These are phyloP conservation scores for Brachyistius frenatus DNA, from an alignment of 2,113 vertebrate species.

Conservation along the genomic window DNA sequence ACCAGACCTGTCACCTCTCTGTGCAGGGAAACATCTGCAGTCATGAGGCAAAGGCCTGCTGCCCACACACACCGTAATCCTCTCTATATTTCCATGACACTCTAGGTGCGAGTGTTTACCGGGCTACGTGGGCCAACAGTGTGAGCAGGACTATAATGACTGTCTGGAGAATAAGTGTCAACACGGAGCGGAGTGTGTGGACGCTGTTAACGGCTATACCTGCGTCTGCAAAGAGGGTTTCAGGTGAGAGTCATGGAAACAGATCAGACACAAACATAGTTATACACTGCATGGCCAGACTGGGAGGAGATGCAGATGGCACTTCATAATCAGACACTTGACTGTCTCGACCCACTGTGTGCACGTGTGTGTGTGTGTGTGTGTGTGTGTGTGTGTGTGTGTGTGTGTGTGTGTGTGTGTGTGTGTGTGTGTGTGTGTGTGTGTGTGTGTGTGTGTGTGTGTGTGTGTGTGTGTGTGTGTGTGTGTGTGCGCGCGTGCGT, in stretches of 20 bases:
- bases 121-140: constrained; percentile 93
- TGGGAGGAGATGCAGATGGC: constrained; percentile 77
- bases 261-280: constrained; percentile 27
- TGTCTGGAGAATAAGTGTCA: constrained; percentile 93
- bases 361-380: constrained; percentile 12
- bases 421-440: constrained; percentile 20
- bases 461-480: not conserved
- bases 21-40: constrained; percentile 1
- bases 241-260: constrained; percentile 85
- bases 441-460: constrained; percentile 32
- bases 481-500: not conserved
- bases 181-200: constrained; percentile 93
- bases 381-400: constrained; percentile 15
- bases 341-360: constrained; percentile 66
- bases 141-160: constrained; percentile 92
- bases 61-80: constrained; percentile 18
- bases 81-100: constrained; percentile 47
- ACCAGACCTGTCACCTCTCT: not conserved
- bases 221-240: constrained; percentile 95
- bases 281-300: constrained; percentile 49
- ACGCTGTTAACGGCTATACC: constrained; percentile 93
- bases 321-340: constrained; percentile 77
- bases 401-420: constrained; percentile 22
- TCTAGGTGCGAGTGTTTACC: constrained; percentile 94
- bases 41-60: constrained; percentile 10